Evolutionary conservation across 2,888 invertebrate species (phyloP), one percentile per base, ranked within the genome.

Genomic region (Rhogogaster chlorosoma): DNA sequence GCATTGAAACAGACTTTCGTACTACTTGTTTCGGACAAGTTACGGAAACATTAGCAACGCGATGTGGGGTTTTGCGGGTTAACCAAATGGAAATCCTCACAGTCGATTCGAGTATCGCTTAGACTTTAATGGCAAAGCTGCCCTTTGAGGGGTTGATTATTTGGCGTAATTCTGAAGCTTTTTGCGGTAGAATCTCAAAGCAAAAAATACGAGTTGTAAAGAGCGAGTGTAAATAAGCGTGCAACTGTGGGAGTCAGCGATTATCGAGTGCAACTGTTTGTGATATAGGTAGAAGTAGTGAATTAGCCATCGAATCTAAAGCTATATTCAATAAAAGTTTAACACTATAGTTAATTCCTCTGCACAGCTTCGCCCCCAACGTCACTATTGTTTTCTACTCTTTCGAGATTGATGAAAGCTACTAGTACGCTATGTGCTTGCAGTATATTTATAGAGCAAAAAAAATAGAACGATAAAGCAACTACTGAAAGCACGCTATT

Each of bases 241-340:
- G 29, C 29, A 77, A 32, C 18, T 53, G 49, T 77, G 77, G 32
- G 53, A 77, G 77, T 77, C 49, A n/a, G 1, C 7, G 18, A 29
- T 12, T 49, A 77, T 77, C 7, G 77, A 77, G 26, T 53, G 49
- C 77, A 49, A 38, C n/a, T 22, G 42, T 49, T 53, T 3, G 22
- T 53, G 77, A 53, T 77, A 29, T 53, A 45, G 45, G 45, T 45
- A 53, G 77, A 53, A 77, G 53, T 53, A 77, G 53, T 53, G 77
- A 18, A 77, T 53, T 49, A 53, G 77, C 77, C 77, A 77, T 77
- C 7, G 32, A 77, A 53, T 77, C 53, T 18, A 6, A 1, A n/a
- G 36, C 75, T 18, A 77, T 18, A 77, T 77, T 77, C 26, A 53
- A 77, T 53, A 32, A 32, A 77, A 77, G 77, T 77, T 18, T 53